phyloP scores from a whole-genome alignment of 2,797 vertebrate genomes.

The Neoniphon sammara region DNA sequence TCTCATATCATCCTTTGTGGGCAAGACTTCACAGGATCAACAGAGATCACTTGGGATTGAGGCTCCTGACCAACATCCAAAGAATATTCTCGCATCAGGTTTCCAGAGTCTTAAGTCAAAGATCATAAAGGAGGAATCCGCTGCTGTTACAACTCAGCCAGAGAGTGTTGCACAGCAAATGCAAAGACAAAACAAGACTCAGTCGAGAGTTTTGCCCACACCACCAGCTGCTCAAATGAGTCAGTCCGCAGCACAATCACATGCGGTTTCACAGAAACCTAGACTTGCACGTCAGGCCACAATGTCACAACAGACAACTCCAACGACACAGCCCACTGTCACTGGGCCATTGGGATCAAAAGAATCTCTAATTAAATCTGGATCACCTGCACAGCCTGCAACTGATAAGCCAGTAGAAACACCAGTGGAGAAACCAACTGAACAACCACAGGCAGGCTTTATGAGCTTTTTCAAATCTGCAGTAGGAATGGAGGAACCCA shows the following conservation, averaged over 20 bases:
- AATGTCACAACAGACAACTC: slow-evolving; percentile 71
- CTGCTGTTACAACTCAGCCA: slow-evolving; percentile 46
- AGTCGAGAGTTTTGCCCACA: slow-evolving; percentile 73
- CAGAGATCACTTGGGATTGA: slow-evolving; percentile 11
- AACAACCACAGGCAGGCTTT: slow-evolving; percentile 84
- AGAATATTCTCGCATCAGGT: slow-evolving; percentile 75
- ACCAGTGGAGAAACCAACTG: slow-evolving; percentile 63
- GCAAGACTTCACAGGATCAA: slow-evolving; percentile 78
- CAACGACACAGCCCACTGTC: slow-evolving; percentile 54
- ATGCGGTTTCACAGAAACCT: slow-evolving; percentile 73
- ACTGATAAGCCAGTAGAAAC: slow-evolving; percentile 66
- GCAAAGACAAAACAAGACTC: slow-evolving; percentile 45
- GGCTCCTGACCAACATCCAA: slow-evolving; percentile 67
- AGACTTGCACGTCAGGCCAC: slow-evolving; percentile 79
- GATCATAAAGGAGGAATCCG: slow-evolving; percentile 79
- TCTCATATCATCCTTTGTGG: slow-evolving; percentile 87
- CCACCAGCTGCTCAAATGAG: slow-evolving; percentile 58
- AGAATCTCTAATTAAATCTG: slow-evolving; percentile 77
- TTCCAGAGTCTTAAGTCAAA: slow-evolving; percentile 82
- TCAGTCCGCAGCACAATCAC: slow-evolving; percentile 50
- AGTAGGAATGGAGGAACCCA: slow-evolving; percentile 80
- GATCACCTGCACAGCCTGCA: slow-evolving; percentile 43
- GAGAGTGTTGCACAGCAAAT: slow-evolving; percentile 58
- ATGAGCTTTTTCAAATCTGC: slow-evolving; percentile 90
- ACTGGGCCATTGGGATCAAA: slow-evolving; percentile 78